Evolutionary conservation across 2,797 vertebrate species (phyloP).

Genomic region (Lutjanus campechanus): DNA sequence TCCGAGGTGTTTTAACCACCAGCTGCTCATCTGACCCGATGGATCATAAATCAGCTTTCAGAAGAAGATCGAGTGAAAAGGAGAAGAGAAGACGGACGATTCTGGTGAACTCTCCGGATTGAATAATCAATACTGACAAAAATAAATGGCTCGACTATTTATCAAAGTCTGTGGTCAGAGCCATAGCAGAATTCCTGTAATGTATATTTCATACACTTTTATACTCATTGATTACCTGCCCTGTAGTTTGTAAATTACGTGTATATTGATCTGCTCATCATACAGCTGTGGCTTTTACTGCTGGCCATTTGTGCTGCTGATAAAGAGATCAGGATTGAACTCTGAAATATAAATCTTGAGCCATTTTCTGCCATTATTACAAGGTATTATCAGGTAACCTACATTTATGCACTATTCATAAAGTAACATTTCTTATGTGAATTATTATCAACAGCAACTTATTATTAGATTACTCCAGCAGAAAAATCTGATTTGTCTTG

Average conservation of each 20-base stretch:
- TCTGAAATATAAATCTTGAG: conserved; percentile 37
- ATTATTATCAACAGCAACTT: not conserved
- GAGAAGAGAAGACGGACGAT: conserved; percentile 75
- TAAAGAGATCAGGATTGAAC: conserved; percentile 67
- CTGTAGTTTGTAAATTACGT: conserved; percentile 86
- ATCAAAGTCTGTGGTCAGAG: conserved; percentile 67
- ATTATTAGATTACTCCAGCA: not conserved
- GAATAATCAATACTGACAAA: conserved; percentile 84
- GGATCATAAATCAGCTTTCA: conserved; percentile 72
- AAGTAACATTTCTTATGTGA: not conserved
- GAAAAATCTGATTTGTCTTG: not conserved
- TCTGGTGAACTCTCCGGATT: conserved; percentile 73
- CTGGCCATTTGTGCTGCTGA: conserved; percentile 61
- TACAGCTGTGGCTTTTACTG: conserved; percentile 69
- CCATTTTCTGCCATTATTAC: conserved; percentile 16
- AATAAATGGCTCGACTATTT: conserved; percentile 76
- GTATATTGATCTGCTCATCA: conserved; percentile 83
- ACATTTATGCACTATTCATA: not conserved
- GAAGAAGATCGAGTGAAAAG: conserved; percentile 66
- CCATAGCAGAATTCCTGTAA: conserved; percentile 67
- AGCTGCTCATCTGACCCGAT: conserved; percentile 68
- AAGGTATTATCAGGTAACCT: conserved; percentile 6
- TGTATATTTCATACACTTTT: conserved; percentile 86
- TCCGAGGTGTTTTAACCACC: conserved; percentile 69
- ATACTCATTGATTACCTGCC: conserved; percentile 85